Evolutionary conservation across 2,113 vertebrate genomes (phyloP).

Genomic region (Brachionichthys hirsutus): DNA sequence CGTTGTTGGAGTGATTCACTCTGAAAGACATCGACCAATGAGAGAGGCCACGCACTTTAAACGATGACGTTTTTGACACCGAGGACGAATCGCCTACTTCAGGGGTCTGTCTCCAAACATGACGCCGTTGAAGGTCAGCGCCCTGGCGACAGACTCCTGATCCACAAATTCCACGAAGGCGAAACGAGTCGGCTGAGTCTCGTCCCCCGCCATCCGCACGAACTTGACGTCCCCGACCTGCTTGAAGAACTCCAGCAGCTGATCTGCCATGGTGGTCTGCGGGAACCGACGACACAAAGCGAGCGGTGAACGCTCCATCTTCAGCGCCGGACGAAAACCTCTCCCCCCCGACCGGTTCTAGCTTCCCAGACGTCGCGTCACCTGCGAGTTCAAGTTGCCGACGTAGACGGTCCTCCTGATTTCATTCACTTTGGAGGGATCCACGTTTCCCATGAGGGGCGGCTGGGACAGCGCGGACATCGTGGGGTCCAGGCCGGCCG

Average conservation of each 20-base stretch:
- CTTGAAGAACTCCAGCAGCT: constrained; percentile 94
- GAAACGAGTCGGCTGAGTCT: constrained; percentile 94
- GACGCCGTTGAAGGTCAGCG: constrained; percentile 95
- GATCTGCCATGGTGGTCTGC: constrained; percentile 92
- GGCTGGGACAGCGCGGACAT: constrained; percentile 81
- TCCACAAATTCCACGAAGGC: constrained; percentile 96
- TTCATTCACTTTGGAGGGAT: constrained; percentile 94
- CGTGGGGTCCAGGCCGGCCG: constrained; percentile 78
- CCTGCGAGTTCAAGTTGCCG: constrained; percentile 97
- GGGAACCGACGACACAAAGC: neutral
- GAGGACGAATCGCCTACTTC: constrained; percentile 80
- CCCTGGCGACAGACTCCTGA: constrained; percentile 91
- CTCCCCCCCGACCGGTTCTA: too few species aligned
- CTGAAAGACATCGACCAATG: constrained; percentile 66
- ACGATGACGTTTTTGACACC: neutral
- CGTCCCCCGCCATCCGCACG: constrained; percentile 96
- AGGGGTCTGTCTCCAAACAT: constrained; percentile 97
- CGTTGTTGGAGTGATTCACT: constrained; percentile 99
- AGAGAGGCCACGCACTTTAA: neutral
- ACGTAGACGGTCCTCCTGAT: constrained; percentile 95
- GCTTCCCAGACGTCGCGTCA: constrained; percentile 37
- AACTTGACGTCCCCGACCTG: constrained; percentile 97
- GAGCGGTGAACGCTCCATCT: too few species aligned
- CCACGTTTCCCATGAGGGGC: constrained; percentile 93
- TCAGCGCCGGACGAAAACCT: too few species aligned